Base-by-base conservation (phyloP, 2,113 vertebrate species). In the Penelope pileata region DNA sequence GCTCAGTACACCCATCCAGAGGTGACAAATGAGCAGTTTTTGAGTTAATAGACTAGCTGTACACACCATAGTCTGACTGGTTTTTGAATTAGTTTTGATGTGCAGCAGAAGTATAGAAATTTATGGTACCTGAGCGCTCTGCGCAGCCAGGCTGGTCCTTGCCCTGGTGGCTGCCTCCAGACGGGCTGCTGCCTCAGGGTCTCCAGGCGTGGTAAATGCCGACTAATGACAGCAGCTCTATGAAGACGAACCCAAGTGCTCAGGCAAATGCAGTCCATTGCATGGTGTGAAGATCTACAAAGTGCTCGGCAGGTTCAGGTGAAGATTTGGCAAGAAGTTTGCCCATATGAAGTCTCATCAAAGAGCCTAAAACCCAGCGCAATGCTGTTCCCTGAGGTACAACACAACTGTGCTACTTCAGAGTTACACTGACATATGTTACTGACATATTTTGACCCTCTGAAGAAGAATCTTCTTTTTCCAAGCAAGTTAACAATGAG, bases 41-140 rank as follows among this genome's bases (percentile, higher is more conserved):
- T 58, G 26, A 63, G 68, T 87, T 90, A 85, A 78, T 54, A 84
- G 79, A 78, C 95, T 92, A 94, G 67, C 96, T 96, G 95, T 92
- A 86, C 60, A 87, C 60, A 48, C 30, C 48, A 18, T 82, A 87
- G 78, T 93, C 74, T 95, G 84, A 81, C 34, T 47, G 12, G 14
- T 84, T 93, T 82, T 86, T 86, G 47, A 64, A 77, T 38, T 60
- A 88, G 67, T 18, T 92, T 72, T 91, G 86, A 96, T 84, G 87
- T 81, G 70, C 97, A 97, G 91, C 66, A 96, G 91, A 92, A 74
- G 6, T 76, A 4, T 26, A 77, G 30, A 78, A 90, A n/a, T 73
- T 42, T 58, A 47, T 10, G 30, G 30, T 83, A 12, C 16, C 34
- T 70, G 38, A 86, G 43, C n/a, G 29, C 56, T 95, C 74, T 78